These are phyloP conservation scores for Myrmecobius fasciatus DNA, from an alignment of 2,113 vertebrate genomes.

Conservation along the genomic window DNA sequence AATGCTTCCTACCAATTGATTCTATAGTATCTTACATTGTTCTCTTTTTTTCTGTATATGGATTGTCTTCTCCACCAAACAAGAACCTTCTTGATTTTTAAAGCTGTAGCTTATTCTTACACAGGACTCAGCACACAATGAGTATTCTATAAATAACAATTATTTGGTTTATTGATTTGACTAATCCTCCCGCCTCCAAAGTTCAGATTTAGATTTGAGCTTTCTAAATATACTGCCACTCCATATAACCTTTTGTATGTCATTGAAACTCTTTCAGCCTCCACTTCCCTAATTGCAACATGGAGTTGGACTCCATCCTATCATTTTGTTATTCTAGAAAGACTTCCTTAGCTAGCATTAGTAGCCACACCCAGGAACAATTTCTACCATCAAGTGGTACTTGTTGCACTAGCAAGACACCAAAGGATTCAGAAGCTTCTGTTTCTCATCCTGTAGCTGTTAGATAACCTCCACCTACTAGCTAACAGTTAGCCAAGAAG, in stretches of 20 bases:
- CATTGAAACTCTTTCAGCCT: neutral
- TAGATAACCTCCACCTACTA: neutral
- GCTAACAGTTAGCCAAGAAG: neutral
- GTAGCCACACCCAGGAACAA: neutral
- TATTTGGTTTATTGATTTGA: neutral
- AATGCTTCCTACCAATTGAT: neutral
- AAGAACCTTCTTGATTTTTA: neutral
- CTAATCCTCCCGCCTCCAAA: neutral
- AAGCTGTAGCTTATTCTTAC: neutral
- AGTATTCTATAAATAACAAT: neutral
- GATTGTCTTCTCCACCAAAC: neutral
- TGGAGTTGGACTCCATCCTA: neutral
- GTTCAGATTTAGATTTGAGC: neutral
- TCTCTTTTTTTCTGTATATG: neutral
- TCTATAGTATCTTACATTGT: neutral
- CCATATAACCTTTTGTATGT: neutral
- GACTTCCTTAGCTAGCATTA: neutral
- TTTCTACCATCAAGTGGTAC: neutral
- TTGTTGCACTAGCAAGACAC: neutral
- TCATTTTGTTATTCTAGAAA: neutral
- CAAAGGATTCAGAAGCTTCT: neutral
- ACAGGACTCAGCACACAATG: neutral
- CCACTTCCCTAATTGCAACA: neutral
- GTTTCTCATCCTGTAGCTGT: neutral
- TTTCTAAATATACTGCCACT: neutral